Conservation (phyloP, 2,797 vertebrate genomes). For the Margarornis squamiger region DNA sequence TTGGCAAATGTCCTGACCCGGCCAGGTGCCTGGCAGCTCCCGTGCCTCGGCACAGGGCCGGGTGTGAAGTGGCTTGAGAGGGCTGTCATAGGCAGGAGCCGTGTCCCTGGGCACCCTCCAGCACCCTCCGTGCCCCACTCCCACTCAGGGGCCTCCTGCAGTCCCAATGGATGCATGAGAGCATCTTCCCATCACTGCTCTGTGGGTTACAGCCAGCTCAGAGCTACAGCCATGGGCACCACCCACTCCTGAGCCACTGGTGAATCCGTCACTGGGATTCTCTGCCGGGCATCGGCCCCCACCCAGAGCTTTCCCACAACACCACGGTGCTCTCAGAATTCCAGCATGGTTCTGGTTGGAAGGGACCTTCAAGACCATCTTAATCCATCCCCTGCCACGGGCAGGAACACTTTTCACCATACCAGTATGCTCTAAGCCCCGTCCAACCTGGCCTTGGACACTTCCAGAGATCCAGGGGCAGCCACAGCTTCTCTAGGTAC, state of each 20-base stretch:
- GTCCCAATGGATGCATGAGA: fast-evolving
- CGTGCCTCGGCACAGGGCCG: fast-evolving
- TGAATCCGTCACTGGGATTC: not conserved
- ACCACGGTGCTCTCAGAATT: not conserved
- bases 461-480: not conserved
- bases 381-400: not conserved
- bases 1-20: not conserved
- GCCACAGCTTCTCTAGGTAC: not conserved
- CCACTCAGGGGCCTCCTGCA: not conserved
- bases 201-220: fast-evolving
- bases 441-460: not conserved
- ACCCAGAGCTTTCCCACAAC: not conserved
- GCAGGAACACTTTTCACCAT: not conserved
- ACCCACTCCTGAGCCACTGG: not conserved
- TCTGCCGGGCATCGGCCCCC: fast-evolving
- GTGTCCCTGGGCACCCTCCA: fast-evolving
- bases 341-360: not conserved
- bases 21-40: not conserved
- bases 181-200: not conserved
- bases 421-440: not conserved
- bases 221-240: not conserved
- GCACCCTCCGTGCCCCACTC: not conserved
- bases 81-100: not conserved
- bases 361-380: not conserved
- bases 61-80: fast-evolving